phyloP scores from a whole-genome alignment of 2,888 invertebrate genomes.

The Synanthedon formicaeformis region DNA sequence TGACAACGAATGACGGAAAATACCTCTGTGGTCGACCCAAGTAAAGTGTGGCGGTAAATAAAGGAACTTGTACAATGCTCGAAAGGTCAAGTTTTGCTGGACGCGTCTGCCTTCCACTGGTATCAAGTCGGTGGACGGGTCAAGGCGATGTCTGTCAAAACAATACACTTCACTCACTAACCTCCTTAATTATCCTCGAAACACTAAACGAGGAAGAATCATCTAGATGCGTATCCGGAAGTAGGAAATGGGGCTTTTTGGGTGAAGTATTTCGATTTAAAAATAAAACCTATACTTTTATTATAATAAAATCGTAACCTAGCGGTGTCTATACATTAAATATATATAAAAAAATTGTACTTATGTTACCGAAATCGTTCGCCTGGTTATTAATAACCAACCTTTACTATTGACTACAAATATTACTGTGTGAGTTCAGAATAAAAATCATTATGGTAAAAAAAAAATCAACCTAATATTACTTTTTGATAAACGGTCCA shows the following conservation, averaged over 20 bases:
- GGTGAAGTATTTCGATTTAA: neutral
- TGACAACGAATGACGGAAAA: conserved; percentile 12
- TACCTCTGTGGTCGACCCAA: conserved; percentile 11
- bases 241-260: conserved; percentile 16
- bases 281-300: too few species aligned
- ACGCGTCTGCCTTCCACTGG: conserved; percentile 12
- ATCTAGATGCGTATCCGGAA: conserved; percentile 31
- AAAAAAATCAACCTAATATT: too few species aligned
- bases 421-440: too few species aligned
- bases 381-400: too few species aligned
- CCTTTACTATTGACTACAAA: too few species aligned
- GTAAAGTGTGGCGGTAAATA: conserved; percentile 26
- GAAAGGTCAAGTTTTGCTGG: conserved; percentile 40
- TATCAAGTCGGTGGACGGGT: conserved; percentile 30
- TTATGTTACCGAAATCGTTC: too few species aligned
- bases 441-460: too few species aligned
- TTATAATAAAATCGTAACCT: too few species aligned
- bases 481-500: too few species aligned
- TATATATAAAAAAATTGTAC: too few species aligned
- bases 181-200: conserved; percentile 4
- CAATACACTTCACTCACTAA: conserved; percentile 14
- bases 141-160: conserved; percentile 37
- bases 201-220: conserved; percentile 21
- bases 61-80: conserved; percentile 30
- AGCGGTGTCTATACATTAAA: too few species aligned